Evolutionary conservation across 2,888 invertebrate genomes (phyloP).

Genomic region (Chymomyza fuscimana): DNA sequence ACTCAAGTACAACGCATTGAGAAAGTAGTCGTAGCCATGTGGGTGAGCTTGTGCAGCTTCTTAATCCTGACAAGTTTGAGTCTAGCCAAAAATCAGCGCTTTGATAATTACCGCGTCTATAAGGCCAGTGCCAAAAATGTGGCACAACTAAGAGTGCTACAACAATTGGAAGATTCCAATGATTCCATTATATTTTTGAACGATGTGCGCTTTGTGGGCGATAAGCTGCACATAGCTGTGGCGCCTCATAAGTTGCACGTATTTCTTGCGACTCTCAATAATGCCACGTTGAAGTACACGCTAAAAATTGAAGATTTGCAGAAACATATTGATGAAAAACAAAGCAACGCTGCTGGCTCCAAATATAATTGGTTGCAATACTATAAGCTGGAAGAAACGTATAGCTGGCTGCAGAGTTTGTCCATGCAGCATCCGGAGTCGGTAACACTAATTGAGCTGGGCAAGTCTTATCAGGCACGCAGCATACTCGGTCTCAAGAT

Average conservation of each 20-base stretch:
- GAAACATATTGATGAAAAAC: conserved; percentile 64
- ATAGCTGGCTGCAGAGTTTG: not conserved
- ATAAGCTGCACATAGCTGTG: conserved; percentile 80
- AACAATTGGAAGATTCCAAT: conserved; percentile 78
- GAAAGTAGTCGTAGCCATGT: conserved; percentile 51
- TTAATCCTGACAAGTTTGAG: conserved; percentile 40
- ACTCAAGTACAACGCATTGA: not conserved
- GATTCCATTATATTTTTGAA: conserved; percentile 81
- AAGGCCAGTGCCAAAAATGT: conserved; percentile 81
- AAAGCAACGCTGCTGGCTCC: conserved; percentile 37
- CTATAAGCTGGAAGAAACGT: not conserved
- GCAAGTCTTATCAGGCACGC: not conserved
- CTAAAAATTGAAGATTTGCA: conserved; percentile 79
- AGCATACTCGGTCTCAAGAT: not conserved
- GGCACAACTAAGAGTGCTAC: conserved; percentile 81
- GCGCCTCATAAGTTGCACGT: conserved; percentile 76
- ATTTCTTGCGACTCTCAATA: conserved; percentile 62
- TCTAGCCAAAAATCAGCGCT: conserved; percentile 75
- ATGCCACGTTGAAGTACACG: conserved; percentile 80
- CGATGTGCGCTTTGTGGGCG: conserved; percentile 78
- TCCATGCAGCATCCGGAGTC: not conserved
- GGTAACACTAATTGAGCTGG: not conserved
- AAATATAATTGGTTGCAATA: conserved; percentile 63
- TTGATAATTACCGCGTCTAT: conserved; percentile 83
- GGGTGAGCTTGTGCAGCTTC: conserved; percentile 79